A percentile compares a stretch with the other conserved stretches of the same genome.
These are phyloP conservation scores for Lasioglossum figueresi DNA, from an alignment of 2,888 invertebrate genomes.

Conservation along the genomic window DNA sequence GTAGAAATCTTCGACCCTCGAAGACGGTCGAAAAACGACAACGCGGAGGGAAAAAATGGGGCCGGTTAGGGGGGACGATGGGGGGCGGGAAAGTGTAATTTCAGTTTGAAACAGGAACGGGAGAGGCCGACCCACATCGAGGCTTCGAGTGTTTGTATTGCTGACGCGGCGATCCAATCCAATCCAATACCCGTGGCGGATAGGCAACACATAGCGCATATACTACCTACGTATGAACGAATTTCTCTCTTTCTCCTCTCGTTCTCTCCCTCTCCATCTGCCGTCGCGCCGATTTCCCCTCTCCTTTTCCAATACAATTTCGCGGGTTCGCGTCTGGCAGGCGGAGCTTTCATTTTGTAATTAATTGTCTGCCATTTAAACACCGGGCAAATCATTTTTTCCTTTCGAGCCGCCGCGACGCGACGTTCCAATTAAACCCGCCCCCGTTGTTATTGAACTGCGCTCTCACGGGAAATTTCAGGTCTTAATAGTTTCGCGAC, in stretches of 20 bases:
- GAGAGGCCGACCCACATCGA: slow-evolving; percentile 81
- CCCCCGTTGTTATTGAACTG: background rate
- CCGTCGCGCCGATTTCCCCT: background rate
- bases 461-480: background rate
- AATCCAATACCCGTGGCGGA: slow-evolving; percentile 79
- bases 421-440: slow-evolving; percentile 43
- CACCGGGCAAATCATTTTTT: slow-evolving; percentile 48
- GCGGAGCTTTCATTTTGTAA: slow-evolving; percentile 60
- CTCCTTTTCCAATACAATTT: slow-evolving; percentile 65
- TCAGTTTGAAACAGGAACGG: slow-evolving; percentile 82
- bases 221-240: slow-evolving; percentile 62
- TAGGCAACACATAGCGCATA: slow-evolving; percentile 58
- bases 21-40: slow-evolving; percentile 52
- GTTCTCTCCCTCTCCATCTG: slow-evolving; percentile 20
- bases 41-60: slow-evolving; percentile 49
- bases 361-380: slow-evolving; percentile 56
- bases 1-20: background rate
- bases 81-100: slow-evolving; percentile 80
- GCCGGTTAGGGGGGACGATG: slow-evolving; percentile 33
- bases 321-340: slow-evolving; percentile 42
- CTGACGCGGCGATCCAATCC: slow-evolving; percentile 84
- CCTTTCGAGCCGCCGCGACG: slow-evolving; percentile 3
- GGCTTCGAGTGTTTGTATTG: slow-evolving; percentile 83
- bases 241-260: slow-evolving; percentile 44
- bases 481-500: background rate